Evolutionary conservation across 1,140 invertebrate species (phyloP), one percentile per base, ranked within the genome.

Genomic region (Listronotus bonariensis): DNA sequence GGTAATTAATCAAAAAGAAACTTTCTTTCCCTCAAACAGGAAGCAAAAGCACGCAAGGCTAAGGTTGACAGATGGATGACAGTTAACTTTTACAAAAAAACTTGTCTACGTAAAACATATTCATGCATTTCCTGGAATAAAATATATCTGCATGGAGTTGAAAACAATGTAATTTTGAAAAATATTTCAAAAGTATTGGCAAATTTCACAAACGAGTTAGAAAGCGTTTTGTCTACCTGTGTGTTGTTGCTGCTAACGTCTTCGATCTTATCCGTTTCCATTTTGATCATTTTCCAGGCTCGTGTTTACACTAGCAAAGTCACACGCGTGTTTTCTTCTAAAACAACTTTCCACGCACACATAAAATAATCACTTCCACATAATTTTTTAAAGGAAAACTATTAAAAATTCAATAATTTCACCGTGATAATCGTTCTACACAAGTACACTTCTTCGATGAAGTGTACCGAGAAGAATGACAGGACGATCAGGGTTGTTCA

Each of bases 211-310:
- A 26, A 26, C 2, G 20, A 26, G 20, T 26, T 26, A 26, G 20
- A 26, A 36, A 10, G 34, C 34, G 34, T 36, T 36, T n/a, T 26
- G 5, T 68, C 75, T 77, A 86, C 85, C 84, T 86, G 84, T 67
- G 81, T 78, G 79, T 82, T 84, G 59, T 61, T 76, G 48, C 80
- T 80, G 71, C 82, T 83, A 67, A 82, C 79, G 76, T 87, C 85
- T 74, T 86, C 84, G 75, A 84, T 82, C 78, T 85, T 86, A 78
- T 87, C 85, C 70, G 85, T 86, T 82, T 87, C 85, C 85, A 87
- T 87, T 80, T 84, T 85, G 78, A 85, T 83, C 83, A 72, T 72
- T 59, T 66, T 60, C n/a, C n/a, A 38, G 26, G 11, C 38, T 11
- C 6, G 40, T 58, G 31, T 36, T 4, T 48, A 14, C n/a, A 26